Evolutionary conservation across 2,113 vertebrate species (phyloP).

Genomic region (Zapornia atra): DNA sequence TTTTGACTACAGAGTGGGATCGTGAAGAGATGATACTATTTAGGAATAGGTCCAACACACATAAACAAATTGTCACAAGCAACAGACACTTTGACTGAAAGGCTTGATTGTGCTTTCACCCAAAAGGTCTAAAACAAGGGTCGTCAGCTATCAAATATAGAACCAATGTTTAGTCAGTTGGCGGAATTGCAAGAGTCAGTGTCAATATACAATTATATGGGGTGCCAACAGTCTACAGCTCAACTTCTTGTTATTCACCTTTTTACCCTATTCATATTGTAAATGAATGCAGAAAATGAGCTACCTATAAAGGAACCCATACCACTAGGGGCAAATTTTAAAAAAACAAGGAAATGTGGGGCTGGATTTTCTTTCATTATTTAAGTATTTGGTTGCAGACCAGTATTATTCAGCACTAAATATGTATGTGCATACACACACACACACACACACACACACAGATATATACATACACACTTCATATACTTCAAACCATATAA

Average conservation of each 20-base stretch:
- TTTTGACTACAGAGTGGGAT: neutral
- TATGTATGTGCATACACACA: neutral
- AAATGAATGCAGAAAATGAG: neutral
- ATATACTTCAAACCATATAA: neutral
- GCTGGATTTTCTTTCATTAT: neutral
- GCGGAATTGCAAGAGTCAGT: neutral
- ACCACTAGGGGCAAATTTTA: neutral
- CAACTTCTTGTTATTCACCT: neutral
- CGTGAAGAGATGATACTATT: neutral
- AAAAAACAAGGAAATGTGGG: neutral
- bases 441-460: neutral
- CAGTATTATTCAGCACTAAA: neutral
- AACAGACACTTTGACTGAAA: constrained; percentile 29
- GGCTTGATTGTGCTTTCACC: constrained; percentile 22
- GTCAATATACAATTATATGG: neutral
- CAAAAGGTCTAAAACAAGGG: constrained; percentile 10
- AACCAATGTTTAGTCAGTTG: constrained; percentile 25
- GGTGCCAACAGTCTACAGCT: neutral
- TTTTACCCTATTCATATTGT: neutral
- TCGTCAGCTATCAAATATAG: constrained; percentile 22
- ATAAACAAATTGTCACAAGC: constrained; percentile 23
- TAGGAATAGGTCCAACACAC: neutral
- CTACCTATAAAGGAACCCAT: neutral
- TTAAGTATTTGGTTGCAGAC: neutral
- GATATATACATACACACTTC: neutral